Percentiles rank a stretch among this genome's conserved stretches.
Conservation (phyloP, 2,888 invertebrate species). For the Scrobipalpa costella region DNA sequence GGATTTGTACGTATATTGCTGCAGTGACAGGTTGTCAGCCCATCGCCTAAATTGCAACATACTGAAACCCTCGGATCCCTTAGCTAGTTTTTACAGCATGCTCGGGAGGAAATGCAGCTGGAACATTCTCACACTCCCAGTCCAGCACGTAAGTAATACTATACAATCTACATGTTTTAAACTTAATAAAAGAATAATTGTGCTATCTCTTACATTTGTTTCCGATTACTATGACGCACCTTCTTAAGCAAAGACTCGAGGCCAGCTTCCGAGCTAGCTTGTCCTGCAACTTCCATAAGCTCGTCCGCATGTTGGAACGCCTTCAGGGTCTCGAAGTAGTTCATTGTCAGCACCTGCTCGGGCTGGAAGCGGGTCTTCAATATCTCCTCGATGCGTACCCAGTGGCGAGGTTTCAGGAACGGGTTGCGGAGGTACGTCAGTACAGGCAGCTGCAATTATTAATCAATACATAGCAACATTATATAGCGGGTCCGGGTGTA, state of each 20-base stretch:
- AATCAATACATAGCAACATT: no score
- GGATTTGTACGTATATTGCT: no score
- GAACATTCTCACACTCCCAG: no score
- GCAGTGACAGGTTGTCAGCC: no score
- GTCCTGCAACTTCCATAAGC: conserved; percentile 91
- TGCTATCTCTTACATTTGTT: background rate
- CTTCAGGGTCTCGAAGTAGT: conserved; percentile 85
- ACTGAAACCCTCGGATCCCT: no score
- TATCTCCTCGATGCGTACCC: conserved; percentile 89
- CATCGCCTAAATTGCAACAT: no score
- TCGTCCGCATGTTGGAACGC: conserved; percentile 87
- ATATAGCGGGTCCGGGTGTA: no score
- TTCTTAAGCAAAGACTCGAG: conserved; percentile 90
- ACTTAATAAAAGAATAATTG: no score
- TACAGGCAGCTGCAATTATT: conserved; percentile 83
- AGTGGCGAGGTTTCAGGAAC: conserved; percentile 89
- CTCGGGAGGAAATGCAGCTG: no score
- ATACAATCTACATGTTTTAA: no score
- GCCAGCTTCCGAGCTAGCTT: conserved; percentile 93
- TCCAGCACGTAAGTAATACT: no score
- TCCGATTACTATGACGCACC: conserved; percentile 57
- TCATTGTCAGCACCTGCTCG: conserved; percentile 84
- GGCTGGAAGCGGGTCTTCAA: conserved; percentile 87
- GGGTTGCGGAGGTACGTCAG: conserved; percentile 91
- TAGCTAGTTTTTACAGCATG: no score